Conservation (phyloP, 2,888 invertebrate species). For the Leptura quadrifasciata region DNA sequence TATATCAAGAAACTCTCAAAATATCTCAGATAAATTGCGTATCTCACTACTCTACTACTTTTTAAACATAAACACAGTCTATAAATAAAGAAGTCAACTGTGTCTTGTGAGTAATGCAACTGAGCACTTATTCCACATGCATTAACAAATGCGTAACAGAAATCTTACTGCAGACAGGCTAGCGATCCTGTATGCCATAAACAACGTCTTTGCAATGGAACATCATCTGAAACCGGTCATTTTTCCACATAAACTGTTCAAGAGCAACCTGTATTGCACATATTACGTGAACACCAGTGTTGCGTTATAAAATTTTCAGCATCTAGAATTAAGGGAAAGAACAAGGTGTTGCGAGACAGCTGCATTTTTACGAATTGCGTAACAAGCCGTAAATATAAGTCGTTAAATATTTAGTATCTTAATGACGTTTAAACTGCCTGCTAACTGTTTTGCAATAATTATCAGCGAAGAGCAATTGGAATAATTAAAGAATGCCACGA, state of each 20-base stretch:
- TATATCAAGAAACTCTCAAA: too few species aligned
- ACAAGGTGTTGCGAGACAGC: neutral
- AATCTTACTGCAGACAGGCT: neutral
- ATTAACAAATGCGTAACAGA: neutral
- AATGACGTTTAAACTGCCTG: conserved; percentile 10
- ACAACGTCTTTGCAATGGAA: neutral
- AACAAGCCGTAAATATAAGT: conserved; percentile 4
- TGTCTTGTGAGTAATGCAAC: neutral
- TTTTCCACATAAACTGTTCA: neutral
- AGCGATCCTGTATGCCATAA: neutral
- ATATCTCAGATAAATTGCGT: too few species aligned
- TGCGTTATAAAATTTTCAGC: neutral
- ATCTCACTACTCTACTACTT: too few species aligned
- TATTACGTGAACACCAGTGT: neutral
- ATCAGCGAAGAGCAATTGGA: conserved; percentile 3
- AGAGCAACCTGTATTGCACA: neutral
- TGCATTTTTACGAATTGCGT: neutral
- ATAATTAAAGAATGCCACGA: neutral
- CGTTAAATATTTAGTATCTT: neutral
- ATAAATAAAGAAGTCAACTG: too few species aligned
- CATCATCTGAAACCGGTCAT: neutral
- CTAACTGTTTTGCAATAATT: conserved; percentile 13
- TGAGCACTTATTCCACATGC: neutral
- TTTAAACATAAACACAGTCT: too few species aligned
- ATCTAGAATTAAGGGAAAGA: neutral